Base-by-base conservation (phyloP, 2,113 vertebrate species). In the Dolichotis patagonum region DNA sequence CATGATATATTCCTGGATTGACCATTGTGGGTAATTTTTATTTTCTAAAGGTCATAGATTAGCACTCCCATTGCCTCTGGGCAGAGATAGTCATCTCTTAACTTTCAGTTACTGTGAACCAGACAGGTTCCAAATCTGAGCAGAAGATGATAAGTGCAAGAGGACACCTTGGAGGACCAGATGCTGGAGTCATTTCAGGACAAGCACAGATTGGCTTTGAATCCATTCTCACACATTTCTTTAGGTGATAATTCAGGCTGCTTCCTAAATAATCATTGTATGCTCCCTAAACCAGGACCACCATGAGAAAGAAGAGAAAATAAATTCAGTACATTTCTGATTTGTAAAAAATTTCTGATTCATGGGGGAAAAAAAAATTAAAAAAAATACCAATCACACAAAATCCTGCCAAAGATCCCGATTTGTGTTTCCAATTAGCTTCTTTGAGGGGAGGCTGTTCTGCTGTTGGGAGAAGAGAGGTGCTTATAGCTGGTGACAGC, bases 401-500 rank as follows among this genome's bases (percentile, higher is more conserved):
- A 28, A 91, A 88, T 91, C 62, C 88, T 96, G 73, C 85, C 91
- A 32, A 96, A 91, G 0, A 92, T 54, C 20, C 71, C 94, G 80
- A 96, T 98, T 96, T 98, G 81, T 90, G 80, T 96, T 97, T 95
- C 94, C 86, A 90, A 3, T 97, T 95, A 75, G 62, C 73, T 96
- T 71, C 41, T 87, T 73, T 92, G 60, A 30, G 69, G 32, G 60
- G 49, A 52, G 85, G 69, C 35, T 91, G 24, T 78, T 20, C 13
- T 95, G 58, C 35, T 89, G 1, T 78, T 91, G 75, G 85, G 93
- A 95, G 93, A 78, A 5, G 11, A 58, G 26, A 84, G 38, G 58
- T 16, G 14, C 9, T 78, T 87, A 26, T 1, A 78, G 22, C 52
- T 84, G 69, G 62, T n/a, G 8, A 82, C 43, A n/a, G 67, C 71